These are phyloP conservation scores for Excalfactoria chinensis DNA, from an alignment of 2,113 vertebrate species.

Conservation along the genomic window DNA sequence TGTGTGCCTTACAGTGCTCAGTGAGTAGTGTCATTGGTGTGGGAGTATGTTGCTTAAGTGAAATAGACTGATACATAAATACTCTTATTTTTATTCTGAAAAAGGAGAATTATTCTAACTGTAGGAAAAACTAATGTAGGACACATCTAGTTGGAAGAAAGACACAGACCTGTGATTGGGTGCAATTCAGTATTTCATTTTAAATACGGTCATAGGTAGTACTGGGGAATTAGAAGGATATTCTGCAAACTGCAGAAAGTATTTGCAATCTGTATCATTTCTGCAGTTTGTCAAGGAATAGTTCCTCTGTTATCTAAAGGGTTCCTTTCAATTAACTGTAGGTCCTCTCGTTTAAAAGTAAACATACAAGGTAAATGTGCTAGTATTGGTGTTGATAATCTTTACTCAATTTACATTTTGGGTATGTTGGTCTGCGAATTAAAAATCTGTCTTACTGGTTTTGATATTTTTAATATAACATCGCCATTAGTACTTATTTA, in stretches of 20 bases:
- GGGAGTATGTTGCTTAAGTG: not conserved
- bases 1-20: not conserved
- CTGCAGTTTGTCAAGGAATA: not conserved
- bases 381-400: not conserved
- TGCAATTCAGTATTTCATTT: not conserved
- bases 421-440: not conserved
- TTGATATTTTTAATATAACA: not conserved
- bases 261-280: not conserved
- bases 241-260: not conserved
- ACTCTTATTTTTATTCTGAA: not conserved
- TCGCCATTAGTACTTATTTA: not conserved
- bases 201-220: not conserved
- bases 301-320: not conserved
- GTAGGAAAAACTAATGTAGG: not conserved
- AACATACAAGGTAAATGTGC: not conserved
- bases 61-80: not conserved
- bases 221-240: not conserved
- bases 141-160: not conserved
- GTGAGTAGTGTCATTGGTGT: not conserved
- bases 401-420: not conserved
- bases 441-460: not conserved
- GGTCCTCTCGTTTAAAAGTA: not conserved
- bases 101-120: not conserved
- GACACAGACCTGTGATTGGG: accelerated
- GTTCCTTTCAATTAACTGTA: not conserved